These are phyloP conservation scores for Passer montanus DNA, from an alignment of 2,113 vertebrate species.

Conservation along the genomic window DNA sequence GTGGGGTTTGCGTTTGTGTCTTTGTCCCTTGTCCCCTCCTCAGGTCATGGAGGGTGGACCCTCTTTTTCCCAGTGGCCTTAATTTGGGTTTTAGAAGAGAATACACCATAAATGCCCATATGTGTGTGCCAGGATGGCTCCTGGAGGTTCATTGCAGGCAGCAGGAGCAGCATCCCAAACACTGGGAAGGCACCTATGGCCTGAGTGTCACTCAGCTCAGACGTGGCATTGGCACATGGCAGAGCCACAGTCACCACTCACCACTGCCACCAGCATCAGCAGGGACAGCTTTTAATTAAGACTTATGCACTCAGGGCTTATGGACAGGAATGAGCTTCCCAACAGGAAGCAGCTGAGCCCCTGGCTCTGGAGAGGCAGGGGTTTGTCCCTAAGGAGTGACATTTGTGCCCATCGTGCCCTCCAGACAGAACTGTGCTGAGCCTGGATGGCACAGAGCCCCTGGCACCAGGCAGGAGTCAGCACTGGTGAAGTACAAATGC, in stretches of 20 bases:
- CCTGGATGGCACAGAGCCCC: background rate
- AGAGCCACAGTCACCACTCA: background rate
- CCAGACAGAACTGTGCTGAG: background rate
- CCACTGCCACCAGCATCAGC: fast-evolving
- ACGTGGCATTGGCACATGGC: background rate
- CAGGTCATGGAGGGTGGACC: fast-evolving
- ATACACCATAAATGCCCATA: background rate
- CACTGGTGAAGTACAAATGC: fast-evolving
- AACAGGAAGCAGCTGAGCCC: background rate
- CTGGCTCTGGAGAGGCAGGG: background rate
- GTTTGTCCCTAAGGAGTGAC: fast-evolving
- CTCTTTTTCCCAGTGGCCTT: background rate
- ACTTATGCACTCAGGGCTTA: fast-evolving
- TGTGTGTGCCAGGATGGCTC: background rate
- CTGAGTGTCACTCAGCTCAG: fast-evolving
- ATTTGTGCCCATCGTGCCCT: fast-evolving
- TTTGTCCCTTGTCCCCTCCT: background rate
- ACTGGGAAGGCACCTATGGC: background rate
- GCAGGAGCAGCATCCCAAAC: background rate
- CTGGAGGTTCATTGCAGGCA: background rate
- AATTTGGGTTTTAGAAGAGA: background rate
- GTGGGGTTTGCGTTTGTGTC: fast-evolving
- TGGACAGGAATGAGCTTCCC: background rate
- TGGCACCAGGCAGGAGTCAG: background rate
- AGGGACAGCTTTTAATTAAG: background rate